Evolutionary conservation across 2,797 vertebrate genomes (phyloP).

Genomic region (Alosa sapidissima): DNA sequence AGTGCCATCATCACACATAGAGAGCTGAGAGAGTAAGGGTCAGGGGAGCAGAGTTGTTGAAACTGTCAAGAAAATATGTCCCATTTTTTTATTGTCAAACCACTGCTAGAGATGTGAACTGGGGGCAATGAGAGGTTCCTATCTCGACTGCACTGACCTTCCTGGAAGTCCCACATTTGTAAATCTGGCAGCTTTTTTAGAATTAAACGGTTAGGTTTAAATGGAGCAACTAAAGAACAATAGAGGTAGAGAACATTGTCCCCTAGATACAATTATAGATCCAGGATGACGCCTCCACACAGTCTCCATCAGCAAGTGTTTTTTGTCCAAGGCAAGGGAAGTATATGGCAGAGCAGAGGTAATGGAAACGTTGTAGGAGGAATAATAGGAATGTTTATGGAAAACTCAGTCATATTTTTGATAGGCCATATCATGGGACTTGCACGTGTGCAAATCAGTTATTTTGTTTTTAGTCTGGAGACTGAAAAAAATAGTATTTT

Average conservation of each 20-base stretch:
- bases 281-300: slow-evolving; percentile 4
- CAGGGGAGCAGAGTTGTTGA: slow-evolving; percentile 58
- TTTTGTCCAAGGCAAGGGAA: neutral
- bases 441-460: neutral
- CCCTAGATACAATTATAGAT: slow-evolving; percentile 7
- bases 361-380: slow-evolving; percentile 2
- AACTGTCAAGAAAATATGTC: slow-evolving; percentile 71
- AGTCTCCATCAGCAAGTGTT: slow-evolving; percentile 2
- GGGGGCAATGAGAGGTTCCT: slow-evolving; percentile 73
- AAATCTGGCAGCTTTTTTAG: slow-evolving; percentile 48
- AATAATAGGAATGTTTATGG: neutral
- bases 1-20: slow-evolving; percentile 58
- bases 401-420: neutral
- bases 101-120: slow-evolving; percentile 70
- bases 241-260: slow-evolving; percentile 9
- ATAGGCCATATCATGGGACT: neutral
- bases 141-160: slow-evolving; percentile 65
- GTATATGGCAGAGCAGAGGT: neutral
- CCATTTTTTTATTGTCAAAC: slow-evolving; percentile 66
- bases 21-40: slow-evolving; percentile 53
- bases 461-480: neutral
- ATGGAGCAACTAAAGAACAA: slow-evolving; percentile 4
- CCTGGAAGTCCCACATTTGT: slow-evolving; percentile 51
- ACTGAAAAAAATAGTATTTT: neutral
- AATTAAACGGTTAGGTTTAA: neutral